phyloP scores from a whole-genome alignment of 1,140 invertebrate species.

The Arion vulgaris region DNA sequence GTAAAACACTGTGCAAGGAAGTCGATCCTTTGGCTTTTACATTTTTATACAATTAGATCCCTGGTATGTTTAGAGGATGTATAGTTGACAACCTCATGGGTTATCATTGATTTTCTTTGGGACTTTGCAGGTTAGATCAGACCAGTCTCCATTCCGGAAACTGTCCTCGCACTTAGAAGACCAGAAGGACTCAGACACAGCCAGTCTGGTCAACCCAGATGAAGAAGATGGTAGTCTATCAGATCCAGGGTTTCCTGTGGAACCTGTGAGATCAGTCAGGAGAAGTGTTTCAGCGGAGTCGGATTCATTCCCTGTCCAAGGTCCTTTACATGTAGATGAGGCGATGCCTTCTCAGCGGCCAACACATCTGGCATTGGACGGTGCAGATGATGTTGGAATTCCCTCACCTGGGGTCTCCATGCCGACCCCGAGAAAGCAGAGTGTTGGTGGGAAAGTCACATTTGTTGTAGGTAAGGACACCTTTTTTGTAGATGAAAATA shows the following conservation, averaged over 20 bases:
- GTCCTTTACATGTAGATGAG: not conserved
- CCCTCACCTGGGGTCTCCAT: constrained; percentile 11
- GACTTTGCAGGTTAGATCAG: not conserved
- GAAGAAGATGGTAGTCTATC: not conserved
- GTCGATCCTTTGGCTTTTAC: too few relatives aligned
- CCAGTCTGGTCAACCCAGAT: not conserved
- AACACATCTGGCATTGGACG: not conserved
- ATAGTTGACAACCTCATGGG: too few relatives aligned
- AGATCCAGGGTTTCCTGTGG: not conserved
- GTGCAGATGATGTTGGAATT: constrained; percentile 1
- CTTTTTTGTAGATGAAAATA: too few relatives aligned
- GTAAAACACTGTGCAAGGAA: too few relatives aligned
- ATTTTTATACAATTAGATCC: too few relatives aligned
- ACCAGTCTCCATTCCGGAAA: not conserved
- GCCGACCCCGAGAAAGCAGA: not conserved
- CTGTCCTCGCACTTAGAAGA: not conserved
- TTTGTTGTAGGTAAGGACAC: constrained; percentile 33
- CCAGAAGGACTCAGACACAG: not conserved
- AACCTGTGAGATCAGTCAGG: not conserved
- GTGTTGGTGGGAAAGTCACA: constrained; percentile 15
- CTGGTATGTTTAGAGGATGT: too few relatives aligned
- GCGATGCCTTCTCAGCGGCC: not conserved
- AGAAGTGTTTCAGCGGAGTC: not conserved
- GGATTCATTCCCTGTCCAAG: not conserved
- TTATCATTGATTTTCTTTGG: not conserved